A percentile compares a stretch with the other conserved stretches of the same genome.
Conservation (phyloP, 2,888 invertebrate genomes). For the Mimas tiliae region DNA sequence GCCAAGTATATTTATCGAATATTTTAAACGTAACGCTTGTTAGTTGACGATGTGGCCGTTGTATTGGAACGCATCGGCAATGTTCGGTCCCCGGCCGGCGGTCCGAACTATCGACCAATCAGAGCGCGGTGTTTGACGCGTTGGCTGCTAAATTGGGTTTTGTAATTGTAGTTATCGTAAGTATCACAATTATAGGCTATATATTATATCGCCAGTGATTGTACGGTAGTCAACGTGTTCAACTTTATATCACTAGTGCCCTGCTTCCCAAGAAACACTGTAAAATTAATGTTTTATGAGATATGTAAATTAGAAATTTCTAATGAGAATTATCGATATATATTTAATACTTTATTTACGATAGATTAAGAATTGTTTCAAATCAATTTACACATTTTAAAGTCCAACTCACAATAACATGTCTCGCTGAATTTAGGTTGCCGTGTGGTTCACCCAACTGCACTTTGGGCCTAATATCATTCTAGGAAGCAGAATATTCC, state of each 20-base stretch:
- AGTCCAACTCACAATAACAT: background rate
- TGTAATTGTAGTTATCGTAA: conserved; percentile 11
- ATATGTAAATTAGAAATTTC: background rate
- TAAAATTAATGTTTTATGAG: background rate
- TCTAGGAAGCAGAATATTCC: background rate
- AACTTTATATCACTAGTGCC: background rate
- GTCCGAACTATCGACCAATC: background rate
- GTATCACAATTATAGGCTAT: background rate
- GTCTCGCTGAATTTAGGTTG: background rate
- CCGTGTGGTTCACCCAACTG: background rate
- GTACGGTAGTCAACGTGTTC: conserved; percentile 3
- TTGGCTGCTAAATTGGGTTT: background rate
- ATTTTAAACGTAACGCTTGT: conserved; percentile 27
- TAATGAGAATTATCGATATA: background rate
- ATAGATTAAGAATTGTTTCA: background rate
- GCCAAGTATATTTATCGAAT: conserved; percentile 45
- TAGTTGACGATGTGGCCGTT: background rate
- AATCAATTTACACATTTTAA: background rate
- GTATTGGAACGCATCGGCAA: background rate
- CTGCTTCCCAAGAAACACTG: background rate
- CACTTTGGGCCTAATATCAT: background rate
- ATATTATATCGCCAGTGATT: background rate
- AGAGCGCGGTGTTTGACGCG: background rate
- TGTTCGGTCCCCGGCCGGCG: background rate
- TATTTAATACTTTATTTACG: background rate